Base-by-base conservation (phyloP, 2,113 vertebrate species). In the Sprattus sprattus region DNA sequence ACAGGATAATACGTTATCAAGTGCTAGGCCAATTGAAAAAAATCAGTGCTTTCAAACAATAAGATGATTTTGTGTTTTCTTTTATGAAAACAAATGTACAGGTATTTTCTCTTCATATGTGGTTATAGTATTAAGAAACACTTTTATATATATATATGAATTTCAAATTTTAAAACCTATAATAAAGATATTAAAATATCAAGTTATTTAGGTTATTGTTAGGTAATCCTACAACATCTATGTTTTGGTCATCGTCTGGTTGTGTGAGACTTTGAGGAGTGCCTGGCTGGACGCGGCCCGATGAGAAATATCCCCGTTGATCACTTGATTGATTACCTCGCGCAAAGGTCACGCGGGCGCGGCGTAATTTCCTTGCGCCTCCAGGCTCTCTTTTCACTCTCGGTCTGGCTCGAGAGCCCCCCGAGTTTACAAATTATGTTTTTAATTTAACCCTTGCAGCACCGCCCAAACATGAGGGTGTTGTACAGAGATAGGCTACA, bases 271-370 rank as follows among this genome's bases (percentile, higher is more conserved):
- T 71, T 18, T 86, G 57, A 92, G 93, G 91, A 93, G 94, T 93
- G 92, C 95, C 90, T 93, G 95, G 93, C 95, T 92, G 95, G 95
- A 96, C 96, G 95, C 90, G 96, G 96, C 32, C 71, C 96, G 93
- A 95, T 98, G 97, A 99, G 98, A 98, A 97, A 99, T 99, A 97
- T 98, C 96, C 97, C 97, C 95, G 97, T 96, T 99, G 97, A 99
- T 99, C 97, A 97, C 95, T 99, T 99, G 98, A 99, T 99, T 98
- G 98, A 99, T 99, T 98, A 99, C 97, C 96, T 97, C 96, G 96
- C 96, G 94, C 96, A 97, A 97, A 99, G 97, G 97, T 98, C 97
- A 98, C 93, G 94, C 96, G 94, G 97, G 96, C 96, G 95, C 95
- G 94, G 96, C 95, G 97, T 99, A 97, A 99, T 99, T 99, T 99